Conservation (phyloP, 2,113 vertebrate species). For the Coracopsis vasa region DNA sequence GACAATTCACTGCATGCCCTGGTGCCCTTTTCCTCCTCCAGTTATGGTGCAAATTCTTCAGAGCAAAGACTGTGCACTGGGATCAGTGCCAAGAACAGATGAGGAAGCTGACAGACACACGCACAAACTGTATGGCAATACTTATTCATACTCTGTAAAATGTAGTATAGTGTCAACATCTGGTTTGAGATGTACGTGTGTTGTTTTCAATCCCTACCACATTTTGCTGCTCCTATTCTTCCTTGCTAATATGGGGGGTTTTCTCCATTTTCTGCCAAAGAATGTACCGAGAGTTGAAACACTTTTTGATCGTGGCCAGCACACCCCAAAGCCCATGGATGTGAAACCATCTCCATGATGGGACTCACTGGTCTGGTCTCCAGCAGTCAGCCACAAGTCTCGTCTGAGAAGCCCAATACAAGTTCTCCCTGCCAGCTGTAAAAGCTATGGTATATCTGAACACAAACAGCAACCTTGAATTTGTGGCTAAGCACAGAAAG, state of each 20-base stretch:
- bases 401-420: background rate
- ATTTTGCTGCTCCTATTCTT: background rate
- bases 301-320: background rate
- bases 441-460: background rate
- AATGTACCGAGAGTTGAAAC: background rate
- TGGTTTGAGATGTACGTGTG: background rate
- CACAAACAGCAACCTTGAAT: background rate
- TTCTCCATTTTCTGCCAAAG: background rate
- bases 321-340: fast-evolving
- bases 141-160: background rate
- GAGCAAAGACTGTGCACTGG: background rate
- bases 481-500: background rate
- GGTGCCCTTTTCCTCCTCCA: background rate
- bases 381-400: background rate
- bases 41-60: background rate
- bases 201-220: background rate
- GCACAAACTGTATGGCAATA: background rate
- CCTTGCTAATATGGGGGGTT: background rate
- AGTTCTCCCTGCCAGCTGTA: background rate
- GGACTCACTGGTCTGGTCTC: background rate
- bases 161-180: background rate
- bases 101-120: background rate
- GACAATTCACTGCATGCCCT: background rate
- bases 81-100: background rate
- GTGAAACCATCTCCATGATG: background rate